Evolutionary conservation across 2,888 invertebrate genomes (phyloP).

Genomic region (Mantis religiosa): DNA sequence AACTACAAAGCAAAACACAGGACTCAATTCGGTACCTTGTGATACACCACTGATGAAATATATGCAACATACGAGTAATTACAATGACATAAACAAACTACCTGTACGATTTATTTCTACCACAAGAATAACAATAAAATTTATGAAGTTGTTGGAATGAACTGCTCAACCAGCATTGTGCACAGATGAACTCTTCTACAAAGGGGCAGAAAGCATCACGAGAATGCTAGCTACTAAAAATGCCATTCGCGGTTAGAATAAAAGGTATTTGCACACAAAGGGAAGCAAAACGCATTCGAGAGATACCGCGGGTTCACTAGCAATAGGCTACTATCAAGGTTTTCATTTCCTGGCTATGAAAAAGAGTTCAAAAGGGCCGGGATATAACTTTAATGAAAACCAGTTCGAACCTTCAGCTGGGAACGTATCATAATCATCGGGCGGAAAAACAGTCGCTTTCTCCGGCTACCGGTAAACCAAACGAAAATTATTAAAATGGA

Average conservation of each 20-base stretch:
- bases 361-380: background rate
- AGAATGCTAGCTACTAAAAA: no score
- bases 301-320: background rate
- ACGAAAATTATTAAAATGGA: background rate
- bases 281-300: background rate
- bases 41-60: no score
- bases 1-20: no score
- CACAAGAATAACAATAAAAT: no score
- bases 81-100: no score
- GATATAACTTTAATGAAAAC: background rate
- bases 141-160: no score
- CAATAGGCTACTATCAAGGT: background rate
- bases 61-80: no score
- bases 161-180: no score
- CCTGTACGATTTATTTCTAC: no score
- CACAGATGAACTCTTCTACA: no score
- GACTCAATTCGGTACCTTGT: no score
- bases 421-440: background rate
- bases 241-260: background rate
- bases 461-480: background rate
- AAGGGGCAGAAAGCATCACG: no score
- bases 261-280: background rate
- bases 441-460: background rate
- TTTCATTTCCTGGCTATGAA: background rate
- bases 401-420: background rate